Evolutionary conservation across 2,797 vertebrate species (phyloP), one percentile per base, ranked within the genome.

Genomic region (Podarcis lilfordi): DNA sequence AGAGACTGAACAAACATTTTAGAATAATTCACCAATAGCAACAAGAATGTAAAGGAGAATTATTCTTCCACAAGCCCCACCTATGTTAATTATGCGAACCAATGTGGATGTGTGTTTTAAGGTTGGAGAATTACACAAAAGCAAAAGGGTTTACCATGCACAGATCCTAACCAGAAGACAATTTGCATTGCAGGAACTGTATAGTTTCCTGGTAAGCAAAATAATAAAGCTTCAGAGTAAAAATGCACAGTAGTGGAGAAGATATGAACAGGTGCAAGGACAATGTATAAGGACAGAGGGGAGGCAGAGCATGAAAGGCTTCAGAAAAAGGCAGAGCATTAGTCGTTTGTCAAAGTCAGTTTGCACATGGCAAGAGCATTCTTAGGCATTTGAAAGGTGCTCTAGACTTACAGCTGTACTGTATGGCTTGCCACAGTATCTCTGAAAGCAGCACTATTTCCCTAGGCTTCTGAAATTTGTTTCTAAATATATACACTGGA

Each of bases 21-120:
- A 55, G 91, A 90, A 66, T 69, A 9, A 6, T 74, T 89, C 80
- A 61, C 45, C 37, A 91, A 7, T 29, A 86, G 40, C 66, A 85
- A 0, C 78, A 37, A 75, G 32, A 66, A 88, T 55, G 68, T 59
- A 75, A 13, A 23, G 40, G n/a, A 76, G 6, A 11, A 11, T 50
- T 91, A 64, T 85, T 61, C 29, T 37, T 81, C 0, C 50, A 21
- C 61, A 61, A 15, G 11, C 21, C 21, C 91, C 11, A 55, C 32
- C 21, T 61, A 1, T 78, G 7, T 45, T 15, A 91, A 93, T 55
- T 55, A 55, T 55, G 50, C 13, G 50, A 55, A 55, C 50, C 50
- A 15, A 15, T 55, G 15, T 77, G 29, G 37, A 68, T 32, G 27
- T 6, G 64, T 91, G 69, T 84, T 88, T 77, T 83, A 68, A 89